Conservation (phyloP, 1,140 invertebrate species). For the Leguminivora glycinivorella region DNA sequence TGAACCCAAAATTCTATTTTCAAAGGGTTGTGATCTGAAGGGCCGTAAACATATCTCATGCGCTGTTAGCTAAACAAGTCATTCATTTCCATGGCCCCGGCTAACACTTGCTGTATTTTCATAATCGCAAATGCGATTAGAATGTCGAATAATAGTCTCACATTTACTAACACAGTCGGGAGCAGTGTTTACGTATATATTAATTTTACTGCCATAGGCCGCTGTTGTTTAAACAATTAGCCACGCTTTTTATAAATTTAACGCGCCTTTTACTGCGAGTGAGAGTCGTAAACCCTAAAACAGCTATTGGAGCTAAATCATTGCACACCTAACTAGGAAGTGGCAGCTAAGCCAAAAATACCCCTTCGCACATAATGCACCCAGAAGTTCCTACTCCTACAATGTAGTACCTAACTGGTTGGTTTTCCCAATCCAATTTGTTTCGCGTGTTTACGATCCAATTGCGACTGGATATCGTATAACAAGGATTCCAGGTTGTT, state of each 20-base stretch:
- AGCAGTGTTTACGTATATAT: not conserved
- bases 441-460: constrained; percentile 37
- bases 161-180: not conserved
- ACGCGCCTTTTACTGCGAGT: constrained; percentile 1
- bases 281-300: constrained; percentile 9
- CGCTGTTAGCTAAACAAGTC: not conserved
- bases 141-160: not conserved
- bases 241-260: constrained; percentile 11
- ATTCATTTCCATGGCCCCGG: not conserved
- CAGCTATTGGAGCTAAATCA: constrained; percentile 16
- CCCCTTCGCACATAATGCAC: constrained; percentile 31
- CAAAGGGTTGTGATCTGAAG: not conserved
- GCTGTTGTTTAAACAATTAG: not conserved
- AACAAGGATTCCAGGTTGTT: constrained; percentile 34
- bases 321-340: constrained; percentile 41
- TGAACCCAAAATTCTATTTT: not conserved
- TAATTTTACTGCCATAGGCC: not conserved
- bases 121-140: too few relatives aligned
- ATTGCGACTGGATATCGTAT: constrained; percentile 34
- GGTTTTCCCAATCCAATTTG: constrained; percentile 29
- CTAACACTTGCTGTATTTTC: too few relatives aligned
- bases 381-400: not conserved
- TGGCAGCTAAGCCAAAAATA: constrained; percentile 49
- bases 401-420: constrained; percentile 22
- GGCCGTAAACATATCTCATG: not conserved